Conservation (phyloP, 2,888 invertebrate genomes). For the Troilus luridus region DNA sequence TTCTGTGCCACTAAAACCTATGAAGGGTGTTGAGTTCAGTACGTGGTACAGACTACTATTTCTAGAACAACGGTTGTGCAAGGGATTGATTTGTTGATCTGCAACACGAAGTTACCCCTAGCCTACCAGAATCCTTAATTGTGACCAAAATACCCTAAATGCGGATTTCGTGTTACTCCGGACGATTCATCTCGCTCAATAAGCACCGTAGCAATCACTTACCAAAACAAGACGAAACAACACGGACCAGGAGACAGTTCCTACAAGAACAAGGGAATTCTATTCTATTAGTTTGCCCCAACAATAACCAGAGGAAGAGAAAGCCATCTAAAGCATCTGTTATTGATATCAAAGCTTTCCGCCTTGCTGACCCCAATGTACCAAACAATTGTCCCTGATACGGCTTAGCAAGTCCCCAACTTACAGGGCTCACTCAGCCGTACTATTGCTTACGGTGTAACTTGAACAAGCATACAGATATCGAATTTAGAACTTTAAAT, state of each 20-base stretch:
- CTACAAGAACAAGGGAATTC: background rate
- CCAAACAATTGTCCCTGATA: background rate
- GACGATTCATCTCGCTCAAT: background rate
- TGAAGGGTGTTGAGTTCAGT: too few relatives aligned
- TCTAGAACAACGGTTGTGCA: too few relatives aligned
- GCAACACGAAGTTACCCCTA: too few relatives aligned
- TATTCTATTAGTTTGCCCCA: background rate
- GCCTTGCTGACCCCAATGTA: conserved; percentile 21
- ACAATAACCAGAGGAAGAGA: background rate
- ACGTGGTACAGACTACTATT: too few relatives aligned
- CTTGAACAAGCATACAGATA: background rate
- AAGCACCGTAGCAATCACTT: background rate
- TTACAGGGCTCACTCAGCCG: background rate
- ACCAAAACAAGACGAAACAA: background rate
- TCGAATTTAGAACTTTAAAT: background rate
- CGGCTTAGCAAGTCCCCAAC: background rate
- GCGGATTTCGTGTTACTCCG: background rate
- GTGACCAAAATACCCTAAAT: background rate
- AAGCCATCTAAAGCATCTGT: conserved; percentile 16
- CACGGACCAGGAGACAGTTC: background rate
- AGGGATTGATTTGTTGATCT: too few relatives aligned
- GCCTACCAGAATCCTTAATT: background rate
- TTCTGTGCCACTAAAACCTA: too few relatives aligned
- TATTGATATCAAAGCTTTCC: conserved; percentile 29
- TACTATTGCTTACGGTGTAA: background rate